These are phyloP conservation scores for Zoanthus sociatus DNA, from an alignment of 92 coral and sea anemone species.

Conservation along the genomic window DNA sequence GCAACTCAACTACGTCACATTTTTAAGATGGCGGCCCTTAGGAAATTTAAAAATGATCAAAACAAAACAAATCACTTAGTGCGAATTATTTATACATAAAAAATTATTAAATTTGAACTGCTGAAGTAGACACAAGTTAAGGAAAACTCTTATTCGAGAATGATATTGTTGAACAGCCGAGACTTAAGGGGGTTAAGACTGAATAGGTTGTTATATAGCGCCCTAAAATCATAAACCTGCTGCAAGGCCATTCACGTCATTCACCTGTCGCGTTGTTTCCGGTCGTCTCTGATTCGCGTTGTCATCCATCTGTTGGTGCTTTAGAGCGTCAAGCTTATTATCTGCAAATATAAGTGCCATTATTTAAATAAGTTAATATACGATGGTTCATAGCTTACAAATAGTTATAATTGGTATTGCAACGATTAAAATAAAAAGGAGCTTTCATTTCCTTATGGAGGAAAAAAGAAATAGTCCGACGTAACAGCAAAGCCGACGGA, in stretches of 20 bases:
- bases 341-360: not conserved
- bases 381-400: not conserved
- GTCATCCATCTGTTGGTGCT: not conserved
- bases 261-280: conserved; percentile 20
- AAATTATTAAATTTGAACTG: not conserved
- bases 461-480: too few species aligned
- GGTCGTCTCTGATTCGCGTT: not conserved
- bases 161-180: too few species aligned
- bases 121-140: too few species aligned
- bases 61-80: too few species aligned
- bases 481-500: too few species aligned
- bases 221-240: not conserved
- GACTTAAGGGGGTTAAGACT: not conserved
- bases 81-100: not conserved
- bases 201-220: not conserved
- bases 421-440: too few species aligned
- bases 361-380: not conserved
- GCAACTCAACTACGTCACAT: too few species aligned
- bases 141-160: too few species aligned
- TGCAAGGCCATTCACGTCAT: not conserved
- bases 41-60: too few species aligned
- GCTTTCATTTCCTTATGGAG: too few species aligned
- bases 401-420: too few species aligned
- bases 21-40: too few species aligned
- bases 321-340: not conserved